Conservation (phyloP, 2,113 vertebrate species). For the Rhea americana region DNA sequence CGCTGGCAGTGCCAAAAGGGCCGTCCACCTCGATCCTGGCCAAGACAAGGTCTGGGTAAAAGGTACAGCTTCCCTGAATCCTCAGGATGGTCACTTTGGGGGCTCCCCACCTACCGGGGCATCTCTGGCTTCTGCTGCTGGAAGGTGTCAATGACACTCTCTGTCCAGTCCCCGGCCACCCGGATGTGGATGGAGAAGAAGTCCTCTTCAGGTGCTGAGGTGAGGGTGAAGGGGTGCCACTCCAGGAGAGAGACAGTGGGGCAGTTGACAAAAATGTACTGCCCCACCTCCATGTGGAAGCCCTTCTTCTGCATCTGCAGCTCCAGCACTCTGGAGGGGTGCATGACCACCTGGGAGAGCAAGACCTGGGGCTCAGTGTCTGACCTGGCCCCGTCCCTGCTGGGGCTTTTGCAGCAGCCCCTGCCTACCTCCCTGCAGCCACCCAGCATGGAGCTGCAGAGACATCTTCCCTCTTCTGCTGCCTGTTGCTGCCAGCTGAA, state of each 20-base stretch:
- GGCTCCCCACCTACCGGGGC: constrained; percentile 77
- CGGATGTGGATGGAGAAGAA: constrained; percentile 90
- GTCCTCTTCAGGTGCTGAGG: constrained; percentile 89
- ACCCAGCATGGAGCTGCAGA: rapidly evolving
- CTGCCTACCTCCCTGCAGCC: rapidly evolving
- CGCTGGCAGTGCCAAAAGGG: constrained; percentile 91
- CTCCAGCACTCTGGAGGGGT: constrained; percentile 90
- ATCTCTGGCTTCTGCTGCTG: constrained; percentile 57
- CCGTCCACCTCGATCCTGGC: constrained; percentile 88
- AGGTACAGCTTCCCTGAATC: rapidly evolving
- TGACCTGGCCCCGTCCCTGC: background rate
- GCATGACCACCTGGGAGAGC: constrained; percentile 81
- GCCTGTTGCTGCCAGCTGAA: background rate
- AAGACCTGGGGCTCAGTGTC: background rate
- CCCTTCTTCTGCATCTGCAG: constrained; percentile 88
- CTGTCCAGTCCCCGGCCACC: constrained; percentile 88
- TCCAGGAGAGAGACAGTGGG: constrained; percentile 85
- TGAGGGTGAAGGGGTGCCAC: constrained; percentile 96
- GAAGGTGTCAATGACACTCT: constrained; percentile 79
- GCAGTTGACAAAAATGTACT: constrained; percentile 93
- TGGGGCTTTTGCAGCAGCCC: background rate
- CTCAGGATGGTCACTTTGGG: rapidly evolving
- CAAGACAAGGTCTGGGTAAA: background rate
- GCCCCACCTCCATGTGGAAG: constrained; percentile 91
- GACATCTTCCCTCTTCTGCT: background rate